Conservation (phyloP, 2,113 vertebrate genomes). For the Menidia beryllina region DNA sequence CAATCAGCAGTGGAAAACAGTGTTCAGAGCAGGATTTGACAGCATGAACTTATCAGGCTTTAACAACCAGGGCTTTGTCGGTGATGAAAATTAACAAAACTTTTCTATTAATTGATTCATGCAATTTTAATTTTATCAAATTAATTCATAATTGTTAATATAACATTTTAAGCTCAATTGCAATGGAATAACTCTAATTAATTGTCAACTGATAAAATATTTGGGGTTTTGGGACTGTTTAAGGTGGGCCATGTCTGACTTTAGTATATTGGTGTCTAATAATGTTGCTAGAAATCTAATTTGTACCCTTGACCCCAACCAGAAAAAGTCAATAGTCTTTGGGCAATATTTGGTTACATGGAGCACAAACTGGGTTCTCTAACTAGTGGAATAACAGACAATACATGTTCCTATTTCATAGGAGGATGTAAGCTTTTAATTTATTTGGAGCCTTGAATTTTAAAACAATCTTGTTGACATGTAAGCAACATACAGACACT, state of each 20-base stretch:
- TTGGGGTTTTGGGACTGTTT: too few relatives aligned
- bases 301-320: too few relatives aligned
- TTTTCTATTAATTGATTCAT: too few relatives aligned
- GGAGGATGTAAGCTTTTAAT: not conserved
- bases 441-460: not conserved
- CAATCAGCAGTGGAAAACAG: conserved; percentile 66
- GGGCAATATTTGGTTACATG: not conserved
- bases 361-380: not conserved
- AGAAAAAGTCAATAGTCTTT: not conserved
- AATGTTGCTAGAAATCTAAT: too few relatives aligned
- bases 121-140: too few relatives aligned
- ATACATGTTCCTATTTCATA: too few relatives aligned
- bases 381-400: not conserved
- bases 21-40: conserved; percentile 60
- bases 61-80: conserved; percentile 33
- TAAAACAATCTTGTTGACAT: not conserved
- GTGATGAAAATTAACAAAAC: conserved; percentile 50
- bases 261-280: too few relatives aligned
- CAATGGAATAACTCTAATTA: too few relatives aligned
- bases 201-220: too few relatives aligned
- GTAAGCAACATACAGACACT: not conserved
- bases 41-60: conserved; percentile 41
- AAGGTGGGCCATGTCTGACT: too few relatives aligned
- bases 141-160: too few relatives aligned
- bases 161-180: too few relatives aligned